Evolutionary conservation across 1,140 invertebrate species (phyloP).

Genomic region (Drosophila pectinifera): DNA sequence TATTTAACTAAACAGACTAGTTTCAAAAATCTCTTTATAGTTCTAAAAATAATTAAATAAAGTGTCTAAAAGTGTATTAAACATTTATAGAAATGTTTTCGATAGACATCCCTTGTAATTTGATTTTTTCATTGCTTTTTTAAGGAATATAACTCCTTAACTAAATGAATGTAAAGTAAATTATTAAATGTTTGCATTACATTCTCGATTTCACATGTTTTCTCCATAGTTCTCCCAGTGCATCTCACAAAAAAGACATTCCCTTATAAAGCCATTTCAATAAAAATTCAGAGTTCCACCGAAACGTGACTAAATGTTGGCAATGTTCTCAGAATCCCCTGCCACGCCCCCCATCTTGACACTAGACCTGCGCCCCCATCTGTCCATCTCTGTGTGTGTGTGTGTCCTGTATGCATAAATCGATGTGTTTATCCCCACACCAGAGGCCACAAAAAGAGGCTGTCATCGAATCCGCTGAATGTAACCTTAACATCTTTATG

Average conservation of each 20-base stretch:
- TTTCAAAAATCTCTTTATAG: too few species aligned
- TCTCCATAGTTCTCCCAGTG: neutral
- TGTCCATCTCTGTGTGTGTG: slow-evolving; percentile 9
- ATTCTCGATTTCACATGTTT: neutral
- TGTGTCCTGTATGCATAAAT: slow-evolving; percentile 60
- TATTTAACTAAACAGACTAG: too few species aligned
- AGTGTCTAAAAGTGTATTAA: neutral
- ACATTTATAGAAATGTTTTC: too few species aligned
- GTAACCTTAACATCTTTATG: slow-evolving; percentile 58
- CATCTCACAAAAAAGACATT: slow-evolving; percentile 35
- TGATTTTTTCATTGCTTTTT: too few species aligned
- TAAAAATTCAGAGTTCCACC: slow-evolving; percentile 55
- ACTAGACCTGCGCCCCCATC: slow-evolving; percentile 10
- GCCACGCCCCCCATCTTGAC: slow-evolving; percentile 13
- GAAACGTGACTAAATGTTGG: slow-evolving; percentile 71
- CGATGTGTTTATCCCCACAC: slow-evolving; percentile 56
- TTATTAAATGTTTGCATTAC: neutral
- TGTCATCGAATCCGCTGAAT: slow-evolving; percentile 51
- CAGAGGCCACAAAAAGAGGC: slow-evolving; percentile 28
- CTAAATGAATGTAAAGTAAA: neutral
- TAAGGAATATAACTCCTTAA: too few species aligned
- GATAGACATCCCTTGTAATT: too few species aligned
- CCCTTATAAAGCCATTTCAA: slow-evolving; percentile 59
- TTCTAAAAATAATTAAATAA: neutral
- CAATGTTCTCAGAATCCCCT: slow-evolving; percentile 9